Evolutionary conservation across 2,797 vertebrate species (phyloP).

Genomic region (Merluccius polli): DNA sequence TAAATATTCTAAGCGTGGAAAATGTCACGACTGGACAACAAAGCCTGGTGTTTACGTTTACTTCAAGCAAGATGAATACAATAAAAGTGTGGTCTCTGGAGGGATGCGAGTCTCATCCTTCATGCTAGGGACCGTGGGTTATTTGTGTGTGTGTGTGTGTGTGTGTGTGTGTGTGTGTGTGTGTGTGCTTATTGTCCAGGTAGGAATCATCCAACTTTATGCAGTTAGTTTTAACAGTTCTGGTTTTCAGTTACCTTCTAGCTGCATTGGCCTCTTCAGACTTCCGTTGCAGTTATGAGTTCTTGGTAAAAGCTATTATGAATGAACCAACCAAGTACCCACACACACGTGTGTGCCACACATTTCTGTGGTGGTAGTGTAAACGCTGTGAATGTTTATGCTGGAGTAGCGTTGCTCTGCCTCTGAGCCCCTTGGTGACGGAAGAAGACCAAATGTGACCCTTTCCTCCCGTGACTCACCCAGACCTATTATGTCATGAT

Average conservation of each 20-base stretch:
- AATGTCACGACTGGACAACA: background rate
- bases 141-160: background rate
- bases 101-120: no score
- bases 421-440: background rate
- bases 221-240: slow-evolving; percentile 46
- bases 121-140: background rate
- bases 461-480: slow-evolving; percentile 32
- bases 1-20: background rate
- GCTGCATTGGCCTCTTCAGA: background rate
- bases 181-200: background rate
- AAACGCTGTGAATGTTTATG: background rate
- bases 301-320: background rate
- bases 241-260: slow-evolving; percentile 29
- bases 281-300: background rate
- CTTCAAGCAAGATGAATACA: background rate
- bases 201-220: slow-evolving; percentile 38
- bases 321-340: background rate
- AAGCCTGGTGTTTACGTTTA: background rate
- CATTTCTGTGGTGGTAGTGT: background rate
- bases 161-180: background rate
- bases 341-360: background rate
- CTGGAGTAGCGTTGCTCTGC: background rate
- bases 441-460: slow-evolving; percentile 40
- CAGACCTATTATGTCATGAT: slow-evolving; percentile 41
- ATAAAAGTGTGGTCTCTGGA: background rate